These are phyloP conservation scores for Furnarius figulus DNA, from an alignment of 2,113 vertebrate genomes.

Conservation along the genomic window DNA sequence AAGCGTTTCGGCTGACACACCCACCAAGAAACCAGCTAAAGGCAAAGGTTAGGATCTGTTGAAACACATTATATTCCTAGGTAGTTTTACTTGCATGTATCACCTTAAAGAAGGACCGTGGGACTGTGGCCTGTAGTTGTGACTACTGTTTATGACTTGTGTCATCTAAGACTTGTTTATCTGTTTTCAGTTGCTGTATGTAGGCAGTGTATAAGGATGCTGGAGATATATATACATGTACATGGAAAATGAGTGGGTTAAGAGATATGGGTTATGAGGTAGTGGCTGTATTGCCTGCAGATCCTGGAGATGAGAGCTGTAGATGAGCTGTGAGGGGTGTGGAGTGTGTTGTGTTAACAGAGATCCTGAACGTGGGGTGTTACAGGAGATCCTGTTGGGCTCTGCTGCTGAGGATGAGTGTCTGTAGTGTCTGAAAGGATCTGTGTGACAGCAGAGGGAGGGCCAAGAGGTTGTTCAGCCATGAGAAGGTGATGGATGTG, in stretches of 20 bases:
- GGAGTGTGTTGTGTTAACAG: neutral
- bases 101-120: neutral
- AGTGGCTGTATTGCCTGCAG: neutral
- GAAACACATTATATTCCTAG: neutral
- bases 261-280: neutral
- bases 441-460: neutral
- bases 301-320: neutral
- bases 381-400: neutral
- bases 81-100: neutral
- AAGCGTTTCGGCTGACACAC: slow-evolving; percentile 78
- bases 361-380: neutral
- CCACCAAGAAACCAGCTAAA: slow-evolving; percentile 88
- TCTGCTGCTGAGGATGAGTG: neutral
- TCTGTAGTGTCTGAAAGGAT: neutral
- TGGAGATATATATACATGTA: accelerated
- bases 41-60: slow-evolving; percentile 83
- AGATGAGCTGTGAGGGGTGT: neutral
- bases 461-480: neutral
- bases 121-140: neutral
- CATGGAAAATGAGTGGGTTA: neutral
- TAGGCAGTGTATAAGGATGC: neutral
- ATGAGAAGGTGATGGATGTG: neutral
- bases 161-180: neutral
- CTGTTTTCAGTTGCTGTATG: neutral
- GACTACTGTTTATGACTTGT: neutral